These are phyloP conservation scores for Drosophila kokeensis DNA, from an alignment of 2,888 invertebrate species.

Conservation along the genomic window DNA sequence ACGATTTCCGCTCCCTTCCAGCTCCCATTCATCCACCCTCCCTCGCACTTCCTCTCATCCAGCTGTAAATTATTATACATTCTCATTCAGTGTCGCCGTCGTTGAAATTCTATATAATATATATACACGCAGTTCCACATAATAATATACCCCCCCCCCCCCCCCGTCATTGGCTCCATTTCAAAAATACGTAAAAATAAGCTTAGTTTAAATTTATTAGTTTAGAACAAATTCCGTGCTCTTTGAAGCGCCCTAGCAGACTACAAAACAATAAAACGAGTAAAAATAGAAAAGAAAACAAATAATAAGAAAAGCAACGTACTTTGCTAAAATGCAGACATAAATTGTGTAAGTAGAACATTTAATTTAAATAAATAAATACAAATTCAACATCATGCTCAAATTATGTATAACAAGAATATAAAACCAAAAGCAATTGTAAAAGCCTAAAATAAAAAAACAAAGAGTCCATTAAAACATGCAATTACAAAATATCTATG, in stretches of 20 bases:
- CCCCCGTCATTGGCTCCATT: conserved; percentile 44
- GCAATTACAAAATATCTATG: conserved; percentile 49
- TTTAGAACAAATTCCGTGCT: conserved; percentile 68
- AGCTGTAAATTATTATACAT: conserved; percentile 43
- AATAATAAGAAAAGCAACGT: conserved; percentile 19
- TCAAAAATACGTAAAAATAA: conserved; percentile 66
- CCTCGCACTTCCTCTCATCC: background rate
- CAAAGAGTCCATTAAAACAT: conserved; percentile 71
- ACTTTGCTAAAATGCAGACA: conserved; percentile 24
- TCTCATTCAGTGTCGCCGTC: conserved; percentile 14
- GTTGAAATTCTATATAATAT: conserved; percentile 1
- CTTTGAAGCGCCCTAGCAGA: conserved; percentile 44
- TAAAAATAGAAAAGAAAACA: conserved; percentile 22
- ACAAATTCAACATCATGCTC: conserved; percentile 43
- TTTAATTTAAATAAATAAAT: conserved; percentile 30
- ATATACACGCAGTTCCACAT: background rate
- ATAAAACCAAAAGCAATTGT: conserved; percentile 77
- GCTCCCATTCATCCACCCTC: background rate
- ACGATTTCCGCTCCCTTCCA: background rate
- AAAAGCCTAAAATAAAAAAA: conserved; percentile 50
- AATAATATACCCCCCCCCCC: background rate
- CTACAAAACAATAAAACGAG: conserved; percentile 37
- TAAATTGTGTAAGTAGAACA: conserved; percentile 43
- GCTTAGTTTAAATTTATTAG: conserved; percentile 68
- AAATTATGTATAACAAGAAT: conserved; percentile 52